These are phyloP conservation scores for Syngnathus acus DNA, from an alignment of 2,797 vertebrate genomes.

Conservation along the genomic window DNA sequence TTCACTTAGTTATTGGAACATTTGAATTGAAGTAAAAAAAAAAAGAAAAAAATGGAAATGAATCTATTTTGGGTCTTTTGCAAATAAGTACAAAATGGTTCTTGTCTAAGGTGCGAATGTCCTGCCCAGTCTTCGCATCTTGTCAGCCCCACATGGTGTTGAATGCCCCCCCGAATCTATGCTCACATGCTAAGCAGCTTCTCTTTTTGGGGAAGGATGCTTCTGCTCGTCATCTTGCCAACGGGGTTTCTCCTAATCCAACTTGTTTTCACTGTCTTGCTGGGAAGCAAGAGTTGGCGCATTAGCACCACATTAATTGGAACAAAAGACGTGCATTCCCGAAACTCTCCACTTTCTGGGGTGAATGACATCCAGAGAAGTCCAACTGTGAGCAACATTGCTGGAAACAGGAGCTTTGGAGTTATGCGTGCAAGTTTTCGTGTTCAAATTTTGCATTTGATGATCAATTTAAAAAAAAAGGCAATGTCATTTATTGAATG, in stretches of 20 bases:
- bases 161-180: constrained; percentile 26
- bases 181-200: constrained; percentile 57
- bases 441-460: neutral
- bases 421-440: neutral
- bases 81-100: constrained; percentile 15
- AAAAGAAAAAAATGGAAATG: neutral
- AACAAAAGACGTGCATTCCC: constrained; percentile 61
- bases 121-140: constrained; percentile 44
- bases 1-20: neutral
- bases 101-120: constrained; percentile 54
- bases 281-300: constrained; percentile 58
- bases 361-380: constrained; percentile 19
- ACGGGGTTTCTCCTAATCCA: constrained; percentile 65
- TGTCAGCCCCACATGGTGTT: constrained; percentile 49
- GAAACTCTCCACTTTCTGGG: constrained; percentile 44
- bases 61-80: neutral
- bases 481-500: neutral
- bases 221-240: constrained; percentile 32
- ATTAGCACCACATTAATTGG: constrained; percentile 66
- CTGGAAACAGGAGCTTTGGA: neutral
- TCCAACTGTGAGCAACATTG: neutral
- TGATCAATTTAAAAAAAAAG: neutral
- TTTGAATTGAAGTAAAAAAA: neutral
- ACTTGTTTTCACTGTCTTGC: constrained; percentile 76
- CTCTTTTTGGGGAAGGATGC: constrained; percentile 21